phyloP scores from a whole-genome alignment of 2,888 invertebrate species.

The Oithona nana region DNA sequence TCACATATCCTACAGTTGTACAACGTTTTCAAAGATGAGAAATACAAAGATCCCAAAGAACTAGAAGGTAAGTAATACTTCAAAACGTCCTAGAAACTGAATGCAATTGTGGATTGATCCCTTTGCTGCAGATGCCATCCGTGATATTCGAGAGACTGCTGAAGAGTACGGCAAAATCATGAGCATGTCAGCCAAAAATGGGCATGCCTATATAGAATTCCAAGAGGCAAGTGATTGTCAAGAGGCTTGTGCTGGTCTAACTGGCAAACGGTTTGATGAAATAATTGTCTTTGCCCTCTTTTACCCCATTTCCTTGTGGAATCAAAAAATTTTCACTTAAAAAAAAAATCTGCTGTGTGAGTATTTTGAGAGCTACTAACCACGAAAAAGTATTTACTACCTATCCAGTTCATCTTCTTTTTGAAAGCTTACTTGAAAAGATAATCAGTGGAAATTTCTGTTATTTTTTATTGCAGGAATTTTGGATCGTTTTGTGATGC shows the following conservation, averaged over 20 bases:
- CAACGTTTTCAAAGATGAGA: not conserved
- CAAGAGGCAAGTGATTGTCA: conserved; percentile 1
- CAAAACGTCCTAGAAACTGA: not conserved
- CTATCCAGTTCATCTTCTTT: no score
- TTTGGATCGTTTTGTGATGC: not conserved
- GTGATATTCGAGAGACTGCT: conserved; percentile 2
- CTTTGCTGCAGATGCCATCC: not conserved
- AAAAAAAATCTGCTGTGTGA: not conserved
- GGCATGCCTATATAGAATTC: conserved; percentile 12
- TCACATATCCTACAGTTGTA: not conserved
- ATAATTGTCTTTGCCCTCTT: not conserved
- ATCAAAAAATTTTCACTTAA: not conserved
- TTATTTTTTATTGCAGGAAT: not conserved
- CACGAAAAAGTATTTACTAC: no score
- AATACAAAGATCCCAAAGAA: not conserved
- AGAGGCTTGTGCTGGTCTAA: not conserved
- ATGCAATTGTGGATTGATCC: not conserved
- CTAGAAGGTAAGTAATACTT: not conserved
- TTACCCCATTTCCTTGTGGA: conserved; percentile 2
- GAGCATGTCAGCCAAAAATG: not conserved
- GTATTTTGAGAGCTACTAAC: not conserved
- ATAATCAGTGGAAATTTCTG: not conserved
- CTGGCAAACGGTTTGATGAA: not conserved
- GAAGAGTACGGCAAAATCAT: conserved; percentile 7
- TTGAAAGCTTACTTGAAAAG: no score